Evolutionary conservation across 2,888 invertebrate species (phyloP).

Genomic region (Azorinus chamasolen): DNA sequence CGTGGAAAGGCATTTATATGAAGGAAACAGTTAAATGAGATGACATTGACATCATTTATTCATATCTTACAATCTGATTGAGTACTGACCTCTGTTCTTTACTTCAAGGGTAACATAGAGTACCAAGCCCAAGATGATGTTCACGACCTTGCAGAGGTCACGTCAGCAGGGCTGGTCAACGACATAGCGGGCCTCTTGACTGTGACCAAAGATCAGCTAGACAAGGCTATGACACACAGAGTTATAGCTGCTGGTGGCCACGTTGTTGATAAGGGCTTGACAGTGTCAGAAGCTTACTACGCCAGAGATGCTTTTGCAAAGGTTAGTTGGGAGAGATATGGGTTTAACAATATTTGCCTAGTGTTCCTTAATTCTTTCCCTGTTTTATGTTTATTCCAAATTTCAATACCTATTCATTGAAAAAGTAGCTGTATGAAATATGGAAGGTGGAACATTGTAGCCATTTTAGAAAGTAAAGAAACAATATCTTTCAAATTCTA

Average conservation of each 20-base stretch:
- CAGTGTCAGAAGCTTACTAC: constrained; percentile 93
- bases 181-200: constrained; percentile 89
- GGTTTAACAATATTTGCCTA: no score
- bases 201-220: constrained; percentile 90
- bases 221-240: constrained; percentile 93
- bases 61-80: no score
- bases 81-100: background rate
- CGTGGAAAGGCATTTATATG: no score
- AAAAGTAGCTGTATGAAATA: no score
- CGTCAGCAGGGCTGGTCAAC: constrained; percentile 88
- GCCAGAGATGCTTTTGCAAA: constrained; percentile 97
- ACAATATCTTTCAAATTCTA: no score
- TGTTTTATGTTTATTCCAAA: no score
- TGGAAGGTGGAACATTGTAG: no score
- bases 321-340: constrained; percentile 86
- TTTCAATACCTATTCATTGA: no score
- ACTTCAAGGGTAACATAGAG: constrained; percentile 89
- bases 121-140: constrained; percentile 88
- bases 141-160: constrained; percentile 85
- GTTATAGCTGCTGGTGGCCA: constrained; percentile 97
- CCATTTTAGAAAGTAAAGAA: no score
- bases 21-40: no score
- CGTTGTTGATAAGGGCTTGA: constrained; percentile 96
- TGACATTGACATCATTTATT: no score
- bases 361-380: no score